Conservation (phyloP, 1,140 invertebrate species). For the Phortica variegata region DNA sequence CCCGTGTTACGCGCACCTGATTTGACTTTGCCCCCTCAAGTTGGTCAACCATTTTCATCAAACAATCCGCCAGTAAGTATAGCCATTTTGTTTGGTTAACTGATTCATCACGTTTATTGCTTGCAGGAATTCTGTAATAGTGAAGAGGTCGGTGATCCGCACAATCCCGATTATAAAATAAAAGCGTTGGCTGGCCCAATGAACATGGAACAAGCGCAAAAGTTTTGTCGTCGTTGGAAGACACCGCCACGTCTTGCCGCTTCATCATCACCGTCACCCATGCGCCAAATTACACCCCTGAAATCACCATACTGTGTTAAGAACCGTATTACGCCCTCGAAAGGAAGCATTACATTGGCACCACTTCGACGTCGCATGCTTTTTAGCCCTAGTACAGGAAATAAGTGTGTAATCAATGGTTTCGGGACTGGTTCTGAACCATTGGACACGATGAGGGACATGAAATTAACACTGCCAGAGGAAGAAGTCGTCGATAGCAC, state of each 20-base stretch:
- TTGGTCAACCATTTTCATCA: slow-evolving; percentile 74
- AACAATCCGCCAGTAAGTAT: slow-evolving; percentile 64
- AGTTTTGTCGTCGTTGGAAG: slow-evolving; percentile 78
- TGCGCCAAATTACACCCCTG: slow-evolving; percentile 30
- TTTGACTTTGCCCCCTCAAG: slow-evolving; percentile 68
- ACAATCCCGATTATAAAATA: slow-evolving; percentile 71
- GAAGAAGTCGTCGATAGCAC: too few species aligned
- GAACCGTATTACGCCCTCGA: slow-evolving; percentile 33
- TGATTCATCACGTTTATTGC: slow-evolving; percentile 1
- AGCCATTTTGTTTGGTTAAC: not conserved
- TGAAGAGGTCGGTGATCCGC: slow-evolving; percentile 59
- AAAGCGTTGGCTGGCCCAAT: slow-evolving; percentile 84
- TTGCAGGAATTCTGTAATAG: slow-evolving; percentile 62
- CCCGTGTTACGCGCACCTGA: slow-evolving; percentile 77
- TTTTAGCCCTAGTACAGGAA: slow-evolving; percentile 19
- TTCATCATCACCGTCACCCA: slow-evolving; percentile 30
- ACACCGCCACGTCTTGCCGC: slow-evolving; percentile 66
- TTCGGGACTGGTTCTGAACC: too few species aligned
- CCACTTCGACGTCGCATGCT: slow-evolving; percentile 1
- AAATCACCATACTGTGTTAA: too few species aligned
- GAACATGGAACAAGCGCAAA: slow-evolving; percentile 69
- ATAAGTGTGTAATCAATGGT: too few species aligned
- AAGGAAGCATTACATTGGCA: slow-evolving; percentile 11
- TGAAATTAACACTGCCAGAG: not conserved
- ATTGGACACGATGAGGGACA: not conserved